Evolutionary conservation across 2,797 vertebrate genomes (phyloP), one percentile per base, ranked within the genome.

Genomic region (Sebastiscus albofasciatus): DNA sequence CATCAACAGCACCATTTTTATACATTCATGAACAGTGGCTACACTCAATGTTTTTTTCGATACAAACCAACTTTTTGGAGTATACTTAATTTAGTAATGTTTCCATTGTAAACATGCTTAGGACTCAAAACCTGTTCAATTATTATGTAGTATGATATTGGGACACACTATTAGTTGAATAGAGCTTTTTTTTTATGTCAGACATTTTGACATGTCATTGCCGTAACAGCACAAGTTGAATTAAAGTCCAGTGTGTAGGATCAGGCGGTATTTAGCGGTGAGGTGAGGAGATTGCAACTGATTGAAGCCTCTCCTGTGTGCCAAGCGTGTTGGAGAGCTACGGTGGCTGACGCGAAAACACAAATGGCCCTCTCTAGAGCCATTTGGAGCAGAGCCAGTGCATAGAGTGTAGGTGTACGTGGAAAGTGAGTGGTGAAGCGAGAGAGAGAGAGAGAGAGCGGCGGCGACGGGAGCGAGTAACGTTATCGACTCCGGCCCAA

Each of bases 221-320:
- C 13, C 0, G 8, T 29, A 27, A 52, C 12, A 52, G 39, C 16
- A 27, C n/a, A n/a, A 11, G 46, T 42, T 31, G 9, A 13, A 67
- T 61, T 49, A 49, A 49, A 49, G 42, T 49, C 16, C 42, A 49
- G 42, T 49, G 1, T 49, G 42, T 49, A 20, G 42, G 1, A 49
- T 49, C 1, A 49, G 42, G 42, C 0, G 42, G 0, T 49, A 0
- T 49, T 20, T 49, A 49, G 42, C 42, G 16, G 1, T 8, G 42
- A 49, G 7, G 7, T 49, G 16, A 49, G 42, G 42, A 49, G 42
- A 49, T 4, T 49, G 3, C 6, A 49, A 49, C 42, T 16, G 0
- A 49, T 16, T 49, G 42, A 18, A 20, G 3, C 16, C 42, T 49
- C 16, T 49, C 42, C 42, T 16, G 16, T 49, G 0, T 49, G 42